Evolutionary conservation across 1,140 invertebrate genomes (phyloP), one percentile per base, ranked within the genome.

Genomic region (Periplaneta americana): DNA sequence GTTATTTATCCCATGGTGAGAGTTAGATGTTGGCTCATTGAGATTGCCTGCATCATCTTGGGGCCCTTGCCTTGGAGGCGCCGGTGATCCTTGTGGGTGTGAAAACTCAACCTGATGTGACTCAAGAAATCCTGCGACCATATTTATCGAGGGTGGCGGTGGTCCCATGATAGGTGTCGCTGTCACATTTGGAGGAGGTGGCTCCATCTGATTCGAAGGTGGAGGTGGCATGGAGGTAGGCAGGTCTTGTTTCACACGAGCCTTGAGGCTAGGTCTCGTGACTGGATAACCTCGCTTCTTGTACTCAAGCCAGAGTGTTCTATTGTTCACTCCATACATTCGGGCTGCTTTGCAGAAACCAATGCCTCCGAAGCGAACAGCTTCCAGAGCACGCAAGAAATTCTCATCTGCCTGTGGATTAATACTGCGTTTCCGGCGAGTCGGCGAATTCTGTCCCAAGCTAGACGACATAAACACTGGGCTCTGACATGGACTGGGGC

Each of bases 311-410:
- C 95, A 96, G 1, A 96, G 87, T 0, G 95, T 96, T 39, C 95
- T 90, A 87, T 95, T 96, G 87, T 96, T 96, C 2, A 96, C 94
- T 22, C 94, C 94, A 86, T 93, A 96, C 87, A 95, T 91, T 57
- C 94, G 89, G 0, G 94, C 95, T 11, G 95, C 95, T 84, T 95
- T 95, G 87, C 95, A 96, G 87, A 96, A 96, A 2, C 95, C 95
- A 82, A 96, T 95, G 31, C 94, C 93, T n/a, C 95, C 95, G 82
- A 92, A 92, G 28, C 94, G 90, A 0, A 96, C 95, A 1, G 95
- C 95, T 85, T 96, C 94, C 31, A 96, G 87, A 0, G 95, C 95
- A 13, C 92, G 88, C 79, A 94, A 92, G 86, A 96, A 95, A 86
- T 95, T 95, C 85, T 95, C 94, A 83, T 95, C 94, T 1, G 92